These are phyloP conservation scores for Notechis scutatus DNA, from an alignment of 2,113 vertebrate species.

Conservation along the genomic window DNA sequence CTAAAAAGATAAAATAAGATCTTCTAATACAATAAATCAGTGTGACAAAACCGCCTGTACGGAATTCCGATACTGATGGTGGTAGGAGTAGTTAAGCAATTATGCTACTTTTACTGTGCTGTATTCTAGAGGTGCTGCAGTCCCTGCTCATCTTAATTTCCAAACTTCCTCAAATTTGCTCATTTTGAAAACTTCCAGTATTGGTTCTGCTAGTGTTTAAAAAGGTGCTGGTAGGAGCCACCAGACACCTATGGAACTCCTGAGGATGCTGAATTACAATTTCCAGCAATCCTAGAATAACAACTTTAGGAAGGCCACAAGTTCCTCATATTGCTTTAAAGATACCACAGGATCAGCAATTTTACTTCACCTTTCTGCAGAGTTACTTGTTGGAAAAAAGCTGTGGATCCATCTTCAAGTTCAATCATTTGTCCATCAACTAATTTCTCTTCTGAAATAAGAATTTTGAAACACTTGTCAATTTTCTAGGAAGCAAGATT, in stretches of 20 bases:
- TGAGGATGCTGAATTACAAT: background rate
- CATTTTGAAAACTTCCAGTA: background rate
- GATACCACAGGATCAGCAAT: background rate
- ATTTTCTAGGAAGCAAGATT: fast-evolving
- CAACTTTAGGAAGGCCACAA: background rate
- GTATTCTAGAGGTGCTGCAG: background rate
- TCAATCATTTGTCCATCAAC: conserved; percentile 78
- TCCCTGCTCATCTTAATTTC: background rate
- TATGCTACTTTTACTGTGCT: background rate
- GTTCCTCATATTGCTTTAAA: background rate
- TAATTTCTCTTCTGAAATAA: conserved; percentile 72
- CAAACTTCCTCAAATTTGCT: background rate
- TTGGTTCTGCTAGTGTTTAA: background rate
- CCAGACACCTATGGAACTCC: background rate
- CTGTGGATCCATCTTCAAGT: conserved; percentile 78
- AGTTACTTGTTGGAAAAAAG: conserved; percentile 77
- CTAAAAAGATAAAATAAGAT: background rate
- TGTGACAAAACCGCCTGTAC: background rate
- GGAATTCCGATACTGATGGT: background rate
- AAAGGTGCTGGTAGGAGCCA: background rate
- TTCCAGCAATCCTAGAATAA: background rate
- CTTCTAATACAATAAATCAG: background rate
- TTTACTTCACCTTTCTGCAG: conserved; percentile 74
- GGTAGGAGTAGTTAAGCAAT: background rate
- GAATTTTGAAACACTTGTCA: background rate